Conservation (phyloP, 2,888 invertebrate species). For the Trachelus iudaicus region DNA sequence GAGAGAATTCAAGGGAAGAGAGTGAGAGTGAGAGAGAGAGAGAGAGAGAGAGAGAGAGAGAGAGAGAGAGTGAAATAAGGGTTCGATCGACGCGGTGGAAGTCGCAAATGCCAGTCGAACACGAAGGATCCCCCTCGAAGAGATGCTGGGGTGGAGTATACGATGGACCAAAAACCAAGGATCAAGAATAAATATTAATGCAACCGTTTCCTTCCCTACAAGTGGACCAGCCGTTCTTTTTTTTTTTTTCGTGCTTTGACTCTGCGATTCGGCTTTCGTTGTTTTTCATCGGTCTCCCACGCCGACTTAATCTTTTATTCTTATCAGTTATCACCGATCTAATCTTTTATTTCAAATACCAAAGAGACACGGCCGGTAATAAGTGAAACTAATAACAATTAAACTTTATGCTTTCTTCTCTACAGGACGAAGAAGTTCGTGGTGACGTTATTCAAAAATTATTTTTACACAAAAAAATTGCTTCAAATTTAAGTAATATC, state of each 20-base stretch:
- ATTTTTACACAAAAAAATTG: too few relatives aligned
- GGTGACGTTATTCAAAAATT: too few relatives aligned
- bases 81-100: neutral
- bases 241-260: neutral
- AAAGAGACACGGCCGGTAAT: too few relatives aligned
- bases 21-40: conserved; percentile 3
- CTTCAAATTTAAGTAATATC: too few relatives aligned
- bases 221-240: neutral
- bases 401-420: too few relatives aligned
- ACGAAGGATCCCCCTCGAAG: neutral
- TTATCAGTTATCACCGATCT: too few relatives aligned
- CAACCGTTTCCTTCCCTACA: conserved; percentile 8
- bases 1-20: neutral
- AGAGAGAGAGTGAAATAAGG: conserved; percentile 5
- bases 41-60: conserved; percentile 3
- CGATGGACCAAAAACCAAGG: neutral
- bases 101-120: neutral
- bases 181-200: conserved; percentile 19
- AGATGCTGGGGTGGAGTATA: neutral
- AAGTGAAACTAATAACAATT: too few relatives aligned
- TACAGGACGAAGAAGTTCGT: too few relatives aligned
- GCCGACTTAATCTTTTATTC: too few relatives aligned
- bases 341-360: too few relatives aligned
- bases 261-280: conserved; percentile 1
- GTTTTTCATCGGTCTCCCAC: neutral